Conservation (phyloP, 1,140 invertebrate species). For the Coenobita brevimanus region DNA sequence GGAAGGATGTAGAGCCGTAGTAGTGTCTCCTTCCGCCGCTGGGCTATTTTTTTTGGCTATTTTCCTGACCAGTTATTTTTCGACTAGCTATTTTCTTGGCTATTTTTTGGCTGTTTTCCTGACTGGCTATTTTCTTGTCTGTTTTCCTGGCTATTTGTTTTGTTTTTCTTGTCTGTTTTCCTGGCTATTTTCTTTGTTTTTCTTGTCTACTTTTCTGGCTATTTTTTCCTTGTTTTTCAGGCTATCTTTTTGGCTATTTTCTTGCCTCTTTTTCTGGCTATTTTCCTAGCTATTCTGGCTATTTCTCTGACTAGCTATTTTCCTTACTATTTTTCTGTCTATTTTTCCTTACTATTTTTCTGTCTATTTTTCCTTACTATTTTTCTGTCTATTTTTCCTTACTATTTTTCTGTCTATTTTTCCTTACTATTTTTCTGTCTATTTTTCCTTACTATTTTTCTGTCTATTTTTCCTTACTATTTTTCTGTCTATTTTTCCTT, state of each 20-base stretch:
- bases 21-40: too few species aligned
- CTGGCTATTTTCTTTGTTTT: not conserved
- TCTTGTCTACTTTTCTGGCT: not conserved
- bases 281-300: too few species aligned
- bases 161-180: not conserved
- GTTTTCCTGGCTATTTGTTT: not conserved
- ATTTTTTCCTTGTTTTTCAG: not conserved
- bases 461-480: too few species aligned
- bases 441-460: not conserved
- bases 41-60: conserved; percentile 13
- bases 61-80: not conserved
- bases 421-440: not conserved
- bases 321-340: too few species aligned
- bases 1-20: too few species aligned
- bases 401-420: not conserved
- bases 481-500: not conserved
- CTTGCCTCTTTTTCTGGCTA: not conserved
- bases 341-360: too few species aligned
- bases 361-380: too few species aligned
- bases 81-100: too few species aligned
- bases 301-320: too few species aligned
- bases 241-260: not conserved
- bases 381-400: too few species aligned
- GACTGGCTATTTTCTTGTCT: not conserved
- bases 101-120: not conserved